Evolutionary conservation across 2,797 vertebrate species (phyloP), one percentile per base, ranked within the genome.

Genomic region (Pangasius sanitwongsei): DNA sequence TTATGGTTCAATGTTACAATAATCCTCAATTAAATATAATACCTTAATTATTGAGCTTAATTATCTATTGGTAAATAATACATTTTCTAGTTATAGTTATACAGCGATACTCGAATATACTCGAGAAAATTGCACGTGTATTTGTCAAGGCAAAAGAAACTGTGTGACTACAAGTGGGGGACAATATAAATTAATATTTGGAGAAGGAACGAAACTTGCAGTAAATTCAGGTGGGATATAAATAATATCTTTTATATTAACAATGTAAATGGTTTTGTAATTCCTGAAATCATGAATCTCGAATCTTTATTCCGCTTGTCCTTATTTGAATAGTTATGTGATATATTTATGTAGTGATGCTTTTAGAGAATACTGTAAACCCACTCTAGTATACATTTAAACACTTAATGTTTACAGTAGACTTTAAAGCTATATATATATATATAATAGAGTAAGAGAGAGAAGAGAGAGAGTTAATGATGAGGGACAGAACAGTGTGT

Each of bases 171-270:
- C 28, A 12, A 53, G 57, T 81, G 87, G 41, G 13, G 91, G 50
- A 70, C 31, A 55, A 2, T 85, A 86, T 78, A 92, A 91, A 77
- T 0, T 92, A 8, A 80, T 93, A 77, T 93, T 93, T 90, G 91
- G 91, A 61, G 86, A 75, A 83, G 92, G 91, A 53, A 91, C 77
- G 80, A 87, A 84, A 50, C 67, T 92, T 15, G 80, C 65, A 77
- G 86, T 92, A 57, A 83, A 91, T 86, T 37, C 91, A 90, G 85
- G 92, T 91, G 90, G 86, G 69, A 55, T 0, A 15, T n/a, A 8
- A 34, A 75, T 31, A 4, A n/a, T 20, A n/a, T 20, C 12, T 41
- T 63, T 28, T 4, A 63, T 44, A 7, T 44, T 34, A 34, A 37
- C 3, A 57, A 1, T 34, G 18, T 23, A 34, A 23, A 81, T 34